phyloP scores from a whole-genome alignment of 2,797 vertebrate species.

The Otolemur crassicaudatus region DNA sequence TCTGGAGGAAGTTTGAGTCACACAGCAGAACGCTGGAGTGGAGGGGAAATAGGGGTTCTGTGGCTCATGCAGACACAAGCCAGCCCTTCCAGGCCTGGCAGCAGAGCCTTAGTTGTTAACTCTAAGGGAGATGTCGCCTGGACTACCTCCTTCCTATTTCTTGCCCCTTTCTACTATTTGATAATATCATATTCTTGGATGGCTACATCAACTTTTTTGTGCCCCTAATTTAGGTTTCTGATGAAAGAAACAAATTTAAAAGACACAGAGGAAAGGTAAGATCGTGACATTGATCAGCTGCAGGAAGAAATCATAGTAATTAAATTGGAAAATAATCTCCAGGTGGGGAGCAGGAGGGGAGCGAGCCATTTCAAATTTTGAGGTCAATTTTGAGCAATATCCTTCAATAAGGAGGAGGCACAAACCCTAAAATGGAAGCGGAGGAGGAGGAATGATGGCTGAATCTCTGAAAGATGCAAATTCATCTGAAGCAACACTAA shows the following conservation, averaged over 20 bases:
- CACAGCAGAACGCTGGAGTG: neutral
- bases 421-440: neutral
- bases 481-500: neutral
- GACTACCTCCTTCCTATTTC: neutral
- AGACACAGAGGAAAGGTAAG: neutral
- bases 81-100: neutral
- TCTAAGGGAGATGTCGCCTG: neutral
- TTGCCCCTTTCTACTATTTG: neutral
- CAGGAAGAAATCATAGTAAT: neutral
- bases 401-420: neutral
- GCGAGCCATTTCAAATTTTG: neutral
- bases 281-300: neutral
- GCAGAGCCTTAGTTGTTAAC: neutral
- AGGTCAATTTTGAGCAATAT: neutral
- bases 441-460: neutral
- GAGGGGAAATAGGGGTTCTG: neutral
- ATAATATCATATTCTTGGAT: neutral
- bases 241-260: neutral
- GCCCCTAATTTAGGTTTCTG: neutral
- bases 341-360: neutral
- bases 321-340: neutral
- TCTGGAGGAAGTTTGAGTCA: constrained; percentile 23
- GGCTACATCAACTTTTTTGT: neutral
- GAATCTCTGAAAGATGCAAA: neutral
- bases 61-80: neutral